Conservation (phyloP, 2,113 vertebrate genomes). For the Perca flavescens region DNA sequence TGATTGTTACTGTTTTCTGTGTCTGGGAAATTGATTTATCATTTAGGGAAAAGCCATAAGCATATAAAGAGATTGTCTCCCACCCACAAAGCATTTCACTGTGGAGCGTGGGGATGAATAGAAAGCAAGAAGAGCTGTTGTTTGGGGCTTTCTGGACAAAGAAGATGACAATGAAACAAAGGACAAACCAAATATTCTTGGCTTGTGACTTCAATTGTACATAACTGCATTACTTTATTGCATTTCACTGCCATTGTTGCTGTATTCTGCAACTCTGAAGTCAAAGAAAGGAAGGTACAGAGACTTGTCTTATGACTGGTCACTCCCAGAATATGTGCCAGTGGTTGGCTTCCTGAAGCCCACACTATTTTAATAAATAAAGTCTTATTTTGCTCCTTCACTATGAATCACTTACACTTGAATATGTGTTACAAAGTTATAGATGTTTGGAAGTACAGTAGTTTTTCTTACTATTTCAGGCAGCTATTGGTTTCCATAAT, state of each 20-base stretch:
- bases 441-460: not conserved
- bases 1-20: constrained; percentile 35
- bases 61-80: constrained; percentile 32
- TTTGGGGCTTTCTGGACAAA: constrained; percentile 15
- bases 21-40: constrained; percentile 57
- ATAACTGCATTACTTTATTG: constrained; percentile 1
- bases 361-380: too few relatives aligned
- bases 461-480: not conserved
- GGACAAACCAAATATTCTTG: not conserved
- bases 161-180: constrained; percentile 8
- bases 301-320: too few relatives aligned
- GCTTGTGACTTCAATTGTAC: not conserved
- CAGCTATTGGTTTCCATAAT: not conserved
- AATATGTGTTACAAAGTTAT: too few relatives aligned
- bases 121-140: constrained; percentile 15
- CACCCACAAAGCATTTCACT: constrained; percentile 26
- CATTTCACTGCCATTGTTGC: not conserved
- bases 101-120: constrained; percentile 22
- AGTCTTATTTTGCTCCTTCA: too few relatives aligned
- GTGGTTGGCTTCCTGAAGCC: too few relatives aligned
- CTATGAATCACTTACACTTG: too few relatives aligned
- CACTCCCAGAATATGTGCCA: too few relatives aligned
- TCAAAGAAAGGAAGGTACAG: not conserved
- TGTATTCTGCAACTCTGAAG: not conserved
- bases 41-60: constrained; percentile 26